phyloP scores from a whole-genome alignment of 92 coral and sea anemone species.

The Epizoanthus stellaris region DNA sequence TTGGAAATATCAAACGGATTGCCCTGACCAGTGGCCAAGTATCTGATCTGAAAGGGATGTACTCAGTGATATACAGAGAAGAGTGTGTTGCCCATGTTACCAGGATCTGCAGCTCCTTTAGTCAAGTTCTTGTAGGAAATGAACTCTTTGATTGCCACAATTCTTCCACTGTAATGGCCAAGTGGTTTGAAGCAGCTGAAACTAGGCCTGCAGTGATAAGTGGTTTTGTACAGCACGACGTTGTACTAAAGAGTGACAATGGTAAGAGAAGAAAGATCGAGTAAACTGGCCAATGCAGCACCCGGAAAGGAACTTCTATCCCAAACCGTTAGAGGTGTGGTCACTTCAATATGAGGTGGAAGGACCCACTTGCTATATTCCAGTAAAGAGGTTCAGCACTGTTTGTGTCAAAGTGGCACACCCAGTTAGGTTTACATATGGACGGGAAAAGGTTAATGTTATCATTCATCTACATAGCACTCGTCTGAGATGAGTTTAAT shows the following conservation, averaged over 20 bases:
- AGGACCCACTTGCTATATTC: no score
- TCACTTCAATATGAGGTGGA: conserved; percentile 24
- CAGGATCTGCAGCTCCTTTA: neutral
- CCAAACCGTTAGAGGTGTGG: conserved; percentile 54
- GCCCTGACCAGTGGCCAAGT: no score
- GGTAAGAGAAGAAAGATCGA: conserved; percentile 28
- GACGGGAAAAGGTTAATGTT: no score
- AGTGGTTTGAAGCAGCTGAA: conserved; percentile 51
- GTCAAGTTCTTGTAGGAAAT: conserved; percentile 29
- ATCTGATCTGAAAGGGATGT: no score
- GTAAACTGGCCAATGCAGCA: conserved; percentile 55
- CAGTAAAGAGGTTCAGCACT: no score
- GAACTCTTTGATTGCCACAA: conserved; percentile 26
- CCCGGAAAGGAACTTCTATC: conserved; percentile 41
- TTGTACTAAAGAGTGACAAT: conserved; percentile 4
- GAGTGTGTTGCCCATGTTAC: no score
- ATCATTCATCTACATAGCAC: neutral
- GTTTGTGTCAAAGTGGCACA: no score
- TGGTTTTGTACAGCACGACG: conserved; percentile 41
- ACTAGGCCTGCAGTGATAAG: conserved; percentile 53
- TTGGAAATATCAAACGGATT: no score
- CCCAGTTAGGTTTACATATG: no score
- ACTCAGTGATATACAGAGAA: no score
- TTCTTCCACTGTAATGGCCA: conserved; percentile 51
- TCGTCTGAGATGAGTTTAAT: neutral